Evolutionary conservation across 2,113 vertebrate species (phyloP), one percentile per base, ranked within the genome.

Genomic region (Semicossyphus pulcher): DNA sequence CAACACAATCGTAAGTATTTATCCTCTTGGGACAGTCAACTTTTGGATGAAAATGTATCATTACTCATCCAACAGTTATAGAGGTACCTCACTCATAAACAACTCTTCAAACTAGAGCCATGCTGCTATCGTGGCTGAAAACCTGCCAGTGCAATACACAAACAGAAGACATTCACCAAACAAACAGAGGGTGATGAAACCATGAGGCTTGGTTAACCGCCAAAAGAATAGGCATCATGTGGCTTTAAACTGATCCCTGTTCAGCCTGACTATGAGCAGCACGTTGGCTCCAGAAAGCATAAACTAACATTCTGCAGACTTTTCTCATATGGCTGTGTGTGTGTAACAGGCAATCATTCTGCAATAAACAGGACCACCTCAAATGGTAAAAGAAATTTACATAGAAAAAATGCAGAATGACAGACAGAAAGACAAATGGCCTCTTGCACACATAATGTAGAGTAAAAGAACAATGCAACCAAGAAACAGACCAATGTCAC

Each of bases 181-280:
- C n/a, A 71, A 58, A 81, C 9, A 23, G 18, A 39, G 51, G 37
- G 39, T 12, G 49, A 66, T 53, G 37, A 78, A 64, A 63, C 54
- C 21, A 39, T 0, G 18, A 18, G 2, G 32, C 32, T 32, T 56
- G 51, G 34, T 54, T 29, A 54, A 29, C n/a, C 49, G 60, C 39
- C 52, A 64, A 70, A 81, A 78, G 63, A 66, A 45, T 54, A 75
- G 77, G 68, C 80, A 82, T 81, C 70, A 29, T 25, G 1, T 8
- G 42, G 69, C 68, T 59, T n/a, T 63, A 39, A 34, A 36, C 36
- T 3, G 54, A 67, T 53, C 49, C 67, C 15, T n/a, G 66, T 29
- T 71, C 49, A 26, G 64, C 44, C 39, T 60, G 4, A 41, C 41
- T 14, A 29, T 4, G 12, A 74, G 64, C 51, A 66, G 39, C 57